Conservation (phyloP, 2,113 vertebrate species). For the Hydropotes inermis region DNA sequence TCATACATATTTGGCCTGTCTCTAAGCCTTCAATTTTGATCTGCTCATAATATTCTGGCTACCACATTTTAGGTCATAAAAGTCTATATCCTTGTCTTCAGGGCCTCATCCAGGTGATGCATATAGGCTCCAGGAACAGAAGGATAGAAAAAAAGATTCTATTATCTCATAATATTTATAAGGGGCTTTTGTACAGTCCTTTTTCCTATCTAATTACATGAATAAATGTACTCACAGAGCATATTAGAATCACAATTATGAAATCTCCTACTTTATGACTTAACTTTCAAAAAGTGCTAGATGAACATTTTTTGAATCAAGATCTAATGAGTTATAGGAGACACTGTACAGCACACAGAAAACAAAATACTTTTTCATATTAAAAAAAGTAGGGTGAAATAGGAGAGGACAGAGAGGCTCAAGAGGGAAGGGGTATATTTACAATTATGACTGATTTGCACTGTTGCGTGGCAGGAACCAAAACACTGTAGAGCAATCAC, state of each 20-base stretch:
- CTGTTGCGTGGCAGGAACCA: not conserved
- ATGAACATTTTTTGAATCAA: not conserved
- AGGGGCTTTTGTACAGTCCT: not conserved
- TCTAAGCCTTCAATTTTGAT: not conserved
- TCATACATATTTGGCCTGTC: not conserved
- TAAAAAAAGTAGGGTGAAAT: not conserved
- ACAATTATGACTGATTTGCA: not conserved
- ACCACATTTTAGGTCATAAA: not conserved
- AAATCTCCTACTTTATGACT: not conserved
- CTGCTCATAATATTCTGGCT: not conserved
- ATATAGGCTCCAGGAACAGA: not conserved
- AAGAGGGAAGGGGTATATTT: not conserved
- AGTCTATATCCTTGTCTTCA: not conserved
- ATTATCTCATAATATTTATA: not conserved
- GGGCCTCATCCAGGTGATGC: not conserved
- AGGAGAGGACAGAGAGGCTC: not conserved
- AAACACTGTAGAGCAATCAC: not conserved
- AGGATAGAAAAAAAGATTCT: not conserved
- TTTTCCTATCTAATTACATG: not conserved
- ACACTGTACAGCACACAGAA: not conserved
- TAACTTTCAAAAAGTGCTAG: not conserved
- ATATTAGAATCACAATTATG: not conserved
- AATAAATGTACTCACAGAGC: not conserved
- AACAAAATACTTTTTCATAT: not conserved
- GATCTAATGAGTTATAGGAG: not conserved